These are phyloP conservation scores for Actenoides lindsayi DNA, from an alignment of 2,113 vertebrate genomes.

Conservation along the genomic window DNA sequence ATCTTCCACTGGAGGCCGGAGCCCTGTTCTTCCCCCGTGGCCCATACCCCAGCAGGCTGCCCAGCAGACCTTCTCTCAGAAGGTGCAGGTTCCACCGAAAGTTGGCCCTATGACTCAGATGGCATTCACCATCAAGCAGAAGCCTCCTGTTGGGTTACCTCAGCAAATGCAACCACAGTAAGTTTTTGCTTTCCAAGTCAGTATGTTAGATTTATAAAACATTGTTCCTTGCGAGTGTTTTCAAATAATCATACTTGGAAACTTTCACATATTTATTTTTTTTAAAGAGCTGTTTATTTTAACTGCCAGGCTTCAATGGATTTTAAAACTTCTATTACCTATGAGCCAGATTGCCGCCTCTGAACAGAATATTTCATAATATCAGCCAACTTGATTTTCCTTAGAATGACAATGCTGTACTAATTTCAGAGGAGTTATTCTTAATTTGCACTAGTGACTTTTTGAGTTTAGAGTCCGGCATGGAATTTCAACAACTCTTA, in stretches of 20 bases:
- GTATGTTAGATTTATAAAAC: neutral
- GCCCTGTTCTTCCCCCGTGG: conserved; percentile 62
- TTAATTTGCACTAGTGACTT: neutral
- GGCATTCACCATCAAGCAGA: conserved; percentile 90
- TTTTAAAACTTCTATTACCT: neutral
- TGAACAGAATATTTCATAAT: neutral
- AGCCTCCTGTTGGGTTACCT: conserved; percentile 78
- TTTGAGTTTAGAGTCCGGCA: neutral
- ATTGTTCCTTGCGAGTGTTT: neutral
- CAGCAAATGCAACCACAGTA: conserved; percentile 90
- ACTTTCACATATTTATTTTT: neutral
- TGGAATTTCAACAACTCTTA: neutral
- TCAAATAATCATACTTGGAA: neutral
- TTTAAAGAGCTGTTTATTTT: neutral
- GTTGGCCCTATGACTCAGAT: conserved; percentile 81
- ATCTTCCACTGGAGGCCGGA: conserved; percentile 74
- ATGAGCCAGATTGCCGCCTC: neutral
- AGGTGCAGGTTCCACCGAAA: conserved; percentile 84
- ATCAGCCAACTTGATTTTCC: neutral
- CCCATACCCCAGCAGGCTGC: conserved; percentile 76
- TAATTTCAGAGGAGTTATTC: neutral
- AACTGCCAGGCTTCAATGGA: neutral
- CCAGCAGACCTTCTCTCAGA: conserved; percentile 80
- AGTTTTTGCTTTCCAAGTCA: conserved; percentile 70
- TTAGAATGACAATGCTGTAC: neutral